Evolutionary conservation across 2,113 vertebrate species (phyloP).

Genomic region (Campylomormyrus numenius): DNA sequence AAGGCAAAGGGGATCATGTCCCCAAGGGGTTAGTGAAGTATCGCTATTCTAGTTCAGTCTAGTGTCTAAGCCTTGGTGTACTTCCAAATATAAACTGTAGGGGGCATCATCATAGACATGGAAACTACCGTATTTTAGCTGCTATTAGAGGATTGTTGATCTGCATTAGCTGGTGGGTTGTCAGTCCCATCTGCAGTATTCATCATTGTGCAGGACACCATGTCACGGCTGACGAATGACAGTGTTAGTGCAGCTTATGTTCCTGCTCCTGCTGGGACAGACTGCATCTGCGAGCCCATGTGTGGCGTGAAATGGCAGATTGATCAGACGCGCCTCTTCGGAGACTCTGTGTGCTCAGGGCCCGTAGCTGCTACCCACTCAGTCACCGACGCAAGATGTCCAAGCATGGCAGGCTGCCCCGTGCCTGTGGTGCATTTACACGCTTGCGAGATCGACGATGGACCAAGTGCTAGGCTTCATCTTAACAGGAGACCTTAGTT

Average conservation of each 20-base stretch:
- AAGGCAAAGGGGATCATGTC: not conserved
- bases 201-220: not conserved
- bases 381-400: conserved; percentile 35
- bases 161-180: not conserved
- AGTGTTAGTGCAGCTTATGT: not conserved
- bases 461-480: conserved; percentile 40
- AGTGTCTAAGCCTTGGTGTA: not conserved
- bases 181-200: not conserved
- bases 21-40: not conserved
- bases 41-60: not conserved
- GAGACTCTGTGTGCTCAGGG: not conserved
- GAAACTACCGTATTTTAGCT: not conserved
- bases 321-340: not conserved
- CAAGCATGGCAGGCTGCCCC: conserved; percentile 30
- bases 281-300: not conserved
- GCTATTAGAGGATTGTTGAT: not conserved
- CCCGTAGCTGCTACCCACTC: not conserved
- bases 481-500: conserved; percentile 35
- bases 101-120: not conserved
- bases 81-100: not conserved
- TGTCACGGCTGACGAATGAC: not conserved
- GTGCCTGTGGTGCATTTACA: conserved; percentile 39
- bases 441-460: conserved; percentile 42
- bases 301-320: not conserved
- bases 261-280: not conserved